Conservation (phyloP, 2,113 vertebrate species). For the Argyrosomus japonicus region DNA sequence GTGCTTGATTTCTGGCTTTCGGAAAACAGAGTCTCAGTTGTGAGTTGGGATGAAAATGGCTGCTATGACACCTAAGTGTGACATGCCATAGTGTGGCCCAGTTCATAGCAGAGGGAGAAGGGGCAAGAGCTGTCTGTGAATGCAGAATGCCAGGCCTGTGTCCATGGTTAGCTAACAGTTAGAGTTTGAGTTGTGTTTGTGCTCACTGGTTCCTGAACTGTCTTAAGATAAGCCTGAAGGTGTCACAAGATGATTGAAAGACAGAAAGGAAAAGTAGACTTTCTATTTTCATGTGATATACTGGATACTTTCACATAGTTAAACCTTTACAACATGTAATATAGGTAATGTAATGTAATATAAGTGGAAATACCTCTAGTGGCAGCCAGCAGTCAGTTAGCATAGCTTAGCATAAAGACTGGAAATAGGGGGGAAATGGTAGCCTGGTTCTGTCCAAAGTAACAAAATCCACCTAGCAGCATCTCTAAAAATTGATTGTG, state of each 20-base stretch:
- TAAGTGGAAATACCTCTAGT: background rate
- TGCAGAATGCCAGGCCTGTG: conserved; percentile 19
- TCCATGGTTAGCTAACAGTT: conserved; percentile 6
- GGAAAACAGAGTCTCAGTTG: conserved; percentile 62
- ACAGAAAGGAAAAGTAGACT: background rate
- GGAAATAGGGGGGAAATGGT: background rate
- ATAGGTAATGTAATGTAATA: too few species aligned
- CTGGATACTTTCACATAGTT: too few species aligned
- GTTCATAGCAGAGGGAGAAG: conserved; percentile 33
- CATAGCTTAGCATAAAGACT: background rate
- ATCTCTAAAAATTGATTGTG: too few species aligned
- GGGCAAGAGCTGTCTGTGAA: conserved; percentile 16
- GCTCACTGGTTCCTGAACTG: background rate
- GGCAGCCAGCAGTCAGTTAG: background rate
- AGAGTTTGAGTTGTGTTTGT: conserved; percentile 13
- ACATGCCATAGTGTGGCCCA: conserved; percentile 71
- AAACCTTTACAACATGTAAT: background rate
- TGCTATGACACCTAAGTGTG: conserved; percentile 65
- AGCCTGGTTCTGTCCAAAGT: background rate
- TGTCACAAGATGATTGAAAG: background rate
- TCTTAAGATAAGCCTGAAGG: background rate
- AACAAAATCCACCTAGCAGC: background rate
- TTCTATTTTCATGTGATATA: too few species aligned
- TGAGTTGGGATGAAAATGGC: conserved; percentile 68
- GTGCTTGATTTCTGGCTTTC: conserved; percentile 33